These are phyloP conservation scores for Cosmia pyralina DNA, from an alignment of 2,888 invertebrate genomes.

Conservation along the genomic window DNA sequence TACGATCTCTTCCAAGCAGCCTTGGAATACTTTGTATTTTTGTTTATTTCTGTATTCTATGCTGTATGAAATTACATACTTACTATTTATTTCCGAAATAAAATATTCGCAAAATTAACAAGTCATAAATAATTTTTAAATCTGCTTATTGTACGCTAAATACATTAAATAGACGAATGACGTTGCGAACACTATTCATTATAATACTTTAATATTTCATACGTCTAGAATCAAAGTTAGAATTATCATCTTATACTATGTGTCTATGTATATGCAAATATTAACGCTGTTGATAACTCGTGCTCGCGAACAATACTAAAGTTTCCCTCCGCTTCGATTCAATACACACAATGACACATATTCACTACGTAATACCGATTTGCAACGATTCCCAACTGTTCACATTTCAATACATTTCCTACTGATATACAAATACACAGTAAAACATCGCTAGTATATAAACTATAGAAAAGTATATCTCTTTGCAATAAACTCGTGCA, in stretches of 20 bases:
- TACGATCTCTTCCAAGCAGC: no score
- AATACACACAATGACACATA: constrained; percentile 34
- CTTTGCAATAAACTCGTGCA: background rate
- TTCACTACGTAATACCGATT: constrained; percentile 33
- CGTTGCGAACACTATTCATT: background rate
- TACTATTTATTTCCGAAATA: background rate
- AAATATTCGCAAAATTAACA: background rate
- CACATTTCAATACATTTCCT: constrained; percentile 14
- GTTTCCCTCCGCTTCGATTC: constrained; percentile 22
- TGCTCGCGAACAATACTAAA: constrained; percentile 26
- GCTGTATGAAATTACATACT: background rate
- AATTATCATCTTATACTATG: constrained; percentile 36
- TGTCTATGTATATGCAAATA: constrained; percentile 39
- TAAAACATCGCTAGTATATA: background rate
- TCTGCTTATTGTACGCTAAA: no score
- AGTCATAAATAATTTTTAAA: background rate
- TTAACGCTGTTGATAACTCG: constrained; percentile 36
- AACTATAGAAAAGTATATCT: background rate
- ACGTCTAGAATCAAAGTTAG: constrained; percentile 19
- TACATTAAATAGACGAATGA: background rate
- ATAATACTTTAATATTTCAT: constrained; percentile 2
- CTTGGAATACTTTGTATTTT: background rate
- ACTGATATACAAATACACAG: background rate
- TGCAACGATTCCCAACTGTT: constrained; percentile 10
- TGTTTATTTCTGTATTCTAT: background rate